phyloP scores from a whole-genome alignment of 2,113 vertebrate species.

The Lathamus discolor region DNA sequence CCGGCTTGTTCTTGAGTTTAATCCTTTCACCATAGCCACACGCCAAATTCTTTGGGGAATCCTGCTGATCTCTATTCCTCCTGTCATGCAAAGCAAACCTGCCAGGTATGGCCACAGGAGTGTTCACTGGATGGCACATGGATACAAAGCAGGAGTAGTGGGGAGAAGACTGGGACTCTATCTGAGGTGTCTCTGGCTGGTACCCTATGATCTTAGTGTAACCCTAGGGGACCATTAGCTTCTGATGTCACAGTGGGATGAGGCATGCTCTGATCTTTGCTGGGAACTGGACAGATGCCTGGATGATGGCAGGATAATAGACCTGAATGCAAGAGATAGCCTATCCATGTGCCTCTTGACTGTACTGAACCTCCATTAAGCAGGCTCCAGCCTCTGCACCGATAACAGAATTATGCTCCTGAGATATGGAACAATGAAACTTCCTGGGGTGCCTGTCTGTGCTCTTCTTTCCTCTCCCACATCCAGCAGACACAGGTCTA shows the following conservation, averaged over 20 bases:
- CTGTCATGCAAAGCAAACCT: accelerated
- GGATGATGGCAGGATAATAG: background rate
- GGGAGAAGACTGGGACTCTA: background rate
- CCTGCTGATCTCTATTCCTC: background rate
- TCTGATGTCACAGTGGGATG: background rate
- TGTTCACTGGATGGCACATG: accelerated
- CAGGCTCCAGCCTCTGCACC: background rate
- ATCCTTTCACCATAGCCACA: background rate
- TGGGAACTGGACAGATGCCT: background rate
- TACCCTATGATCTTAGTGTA: background rate
- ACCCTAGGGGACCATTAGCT: background rate
- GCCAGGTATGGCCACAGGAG: background rate
- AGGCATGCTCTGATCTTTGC: background rate
- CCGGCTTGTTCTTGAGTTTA: background rate
- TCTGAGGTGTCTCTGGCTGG: background rate
- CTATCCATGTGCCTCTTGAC: background rate
- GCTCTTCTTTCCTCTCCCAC: background rate
- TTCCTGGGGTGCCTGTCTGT: background rate
- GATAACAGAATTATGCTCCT: background rate
- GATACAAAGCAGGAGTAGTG: background rate
- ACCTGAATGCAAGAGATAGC: background rate
- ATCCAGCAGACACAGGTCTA: background rate
- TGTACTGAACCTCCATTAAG: background rate
- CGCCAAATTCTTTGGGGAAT: background rate
- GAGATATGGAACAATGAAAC: background rate